Conservation (phyloP, 2,888 invertebrate species). For the Platycnemis pennipes region DNA sequence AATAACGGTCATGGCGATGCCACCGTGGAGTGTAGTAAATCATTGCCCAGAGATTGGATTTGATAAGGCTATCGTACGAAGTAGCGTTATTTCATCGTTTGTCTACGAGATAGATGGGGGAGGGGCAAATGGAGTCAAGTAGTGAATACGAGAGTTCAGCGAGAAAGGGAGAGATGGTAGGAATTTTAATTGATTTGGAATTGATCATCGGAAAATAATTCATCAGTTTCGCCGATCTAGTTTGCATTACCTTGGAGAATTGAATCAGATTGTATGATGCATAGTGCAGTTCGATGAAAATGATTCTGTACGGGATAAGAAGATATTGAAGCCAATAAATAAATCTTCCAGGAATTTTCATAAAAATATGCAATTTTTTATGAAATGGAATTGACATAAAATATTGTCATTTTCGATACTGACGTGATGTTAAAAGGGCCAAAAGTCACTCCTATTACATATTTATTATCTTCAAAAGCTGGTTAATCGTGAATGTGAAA, state of each 20-base stretch:
- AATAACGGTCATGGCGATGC: not conserved
- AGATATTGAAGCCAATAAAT: too few species aligned
- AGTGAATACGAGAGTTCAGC: not conserved
- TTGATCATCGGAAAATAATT: not conserved
- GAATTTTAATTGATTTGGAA: conserved; percentile 20
- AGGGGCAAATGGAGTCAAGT: not conserved
- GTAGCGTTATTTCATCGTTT: not conserved
- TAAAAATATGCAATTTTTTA: too few species aligned
- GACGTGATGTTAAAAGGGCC: too few species aligned
- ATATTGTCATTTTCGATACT: too few species aligned
- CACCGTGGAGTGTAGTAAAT: not conserved
- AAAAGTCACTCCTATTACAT: too few species aligned
- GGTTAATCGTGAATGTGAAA: too few species aligned
- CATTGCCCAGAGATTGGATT: conserved; percentile 35
- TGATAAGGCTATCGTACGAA: not conserved
- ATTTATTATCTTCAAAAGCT: too few species aligned
- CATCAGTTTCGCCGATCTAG: not conserved
- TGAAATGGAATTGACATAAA: too few species aligned
- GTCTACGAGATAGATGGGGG: not conserved
- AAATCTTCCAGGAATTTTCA: too few species aligned
- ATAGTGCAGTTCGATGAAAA: not conserved
- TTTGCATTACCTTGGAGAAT: not conserved
- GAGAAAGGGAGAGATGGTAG: not conserved
- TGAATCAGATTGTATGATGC: not conserved
- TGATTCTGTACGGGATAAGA: too few species aligned